Conservation (phyloP, 2,888 invertebrate species). For the Spisula solida region DNA sequence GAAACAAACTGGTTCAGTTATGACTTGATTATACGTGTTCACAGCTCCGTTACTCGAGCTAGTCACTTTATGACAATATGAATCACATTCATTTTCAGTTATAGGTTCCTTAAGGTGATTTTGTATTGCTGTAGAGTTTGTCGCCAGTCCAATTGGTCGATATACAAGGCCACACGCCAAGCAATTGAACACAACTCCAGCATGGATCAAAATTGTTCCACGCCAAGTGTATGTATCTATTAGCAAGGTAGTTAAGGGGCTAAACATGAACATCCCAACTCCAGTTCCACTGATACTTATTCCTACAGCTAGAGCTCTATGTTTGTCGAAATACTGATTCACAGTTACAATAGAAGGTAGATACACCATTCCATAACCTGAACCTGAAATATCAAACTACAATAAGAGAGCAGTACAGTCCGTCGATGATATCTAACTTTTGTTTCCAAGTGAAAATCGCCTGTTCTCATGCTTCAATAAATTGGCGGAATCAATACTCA, state of each 20-base stretch:
- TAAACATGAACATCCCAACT: constrained; percentile 62
- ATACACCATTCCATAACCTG: constrained; percentile 64
- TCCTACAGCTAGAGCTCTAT: constrained; percentile 57
- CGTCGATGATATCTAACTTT: no score
- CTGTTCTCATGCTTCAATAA: no score
- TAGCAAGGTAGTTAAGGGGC: constrained; percentile 45
- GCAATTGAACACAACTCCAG: constrained; percentile 61
- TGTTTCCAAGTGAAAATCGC: no score
- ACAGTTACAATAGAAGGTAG: constrained; percentile 62
- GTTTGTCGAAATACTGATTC: constrained; percentile 59
- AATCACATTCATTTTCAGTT: not conserved
- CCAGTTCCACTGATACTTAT: constrained; percentile 63
- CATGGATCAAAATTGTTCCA: constrained; percentile 60
- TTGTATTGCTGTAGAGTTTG: no score
- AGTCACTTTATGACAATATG: not conserved
- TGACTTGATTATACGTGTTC: no score
- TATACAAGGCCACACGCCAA: constrained; percentile 55
- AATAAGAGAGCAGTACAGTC: no score
- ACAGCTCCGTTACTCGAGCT: no score
- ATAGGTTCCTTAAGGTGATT: no score
- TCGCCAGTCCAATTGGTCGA: constrained; percentile 34
- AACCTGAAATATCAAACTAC: constrained; percentile 55
- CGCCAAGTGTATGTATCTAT: constrained; percentile 56
- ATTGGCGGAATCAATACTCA: no score
- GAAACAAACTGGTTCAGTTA: no score